These are phyloP conservation scores for Cichlasoma orientale DNA, from an alignment of 2,797 vertebrate species.

Conservation along the genomic window DNA sequence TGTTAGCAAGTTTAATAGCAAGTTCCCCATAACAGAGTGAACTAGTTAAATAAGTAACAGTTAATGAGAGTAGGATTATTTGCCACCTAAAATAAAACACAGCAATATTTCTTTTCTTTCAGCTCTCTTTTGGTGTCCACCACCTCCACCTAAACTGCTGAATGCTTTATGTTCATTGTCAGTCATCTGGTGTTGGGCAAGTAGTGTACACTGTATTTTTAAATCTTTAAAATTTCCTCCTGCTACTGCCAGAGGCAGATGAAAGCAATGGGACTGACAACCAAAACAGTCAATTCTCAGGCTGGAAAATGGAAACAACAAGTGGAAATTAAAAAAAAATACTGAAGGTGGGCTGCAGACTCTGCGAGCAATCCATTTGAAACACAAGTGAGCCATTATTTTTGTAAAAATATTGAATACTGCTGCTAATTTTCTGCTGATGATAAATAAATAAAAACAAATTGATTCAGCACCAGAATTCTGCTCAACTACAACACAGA, in stretches of 20 bases:
- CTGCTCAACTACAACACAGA: not conserved
- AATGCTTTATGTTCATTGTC: not conserved
- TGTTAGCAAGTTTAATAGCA: not conserved
- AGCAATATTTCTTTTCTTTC: not conserved
- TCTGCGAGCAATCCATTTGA: not conserved
- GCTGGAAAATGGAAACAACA: not conserved
- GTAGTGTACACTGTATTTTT: not conserved
- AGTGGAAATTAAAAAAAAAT: not conserved
- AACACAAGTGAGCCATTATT: not conserved
- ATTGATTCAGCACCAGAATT: slow-evolving; percentile 5
- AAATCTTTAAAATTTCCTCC: not conserved
- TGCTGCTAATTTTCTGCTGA: not conserved
- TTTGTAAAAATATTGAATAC: not conserved
- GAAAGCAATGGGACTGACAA: not conserved
- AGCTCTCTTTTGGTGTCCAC: not conserved
- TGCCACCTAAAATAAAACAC: not conserved
- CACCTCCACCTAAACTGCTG: not conserved
- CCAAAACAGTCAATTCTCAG: not conserved
- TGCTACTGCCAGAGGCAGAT: not conserved
- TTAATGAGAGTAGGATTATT: not conserved
- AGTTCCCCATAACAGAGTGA: not conserved
- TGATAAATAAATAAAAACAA: slow-evolving; percentile 1
- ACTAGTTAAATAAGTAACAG: not conserved
- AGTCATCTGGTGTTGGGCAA: not conserved
- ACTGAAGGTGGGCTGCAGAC: not conserved